Evolutionary conservation across 64 coral and sea anemone species (phyloP).

Genomic region (Orbicella faveolata): DNA sequence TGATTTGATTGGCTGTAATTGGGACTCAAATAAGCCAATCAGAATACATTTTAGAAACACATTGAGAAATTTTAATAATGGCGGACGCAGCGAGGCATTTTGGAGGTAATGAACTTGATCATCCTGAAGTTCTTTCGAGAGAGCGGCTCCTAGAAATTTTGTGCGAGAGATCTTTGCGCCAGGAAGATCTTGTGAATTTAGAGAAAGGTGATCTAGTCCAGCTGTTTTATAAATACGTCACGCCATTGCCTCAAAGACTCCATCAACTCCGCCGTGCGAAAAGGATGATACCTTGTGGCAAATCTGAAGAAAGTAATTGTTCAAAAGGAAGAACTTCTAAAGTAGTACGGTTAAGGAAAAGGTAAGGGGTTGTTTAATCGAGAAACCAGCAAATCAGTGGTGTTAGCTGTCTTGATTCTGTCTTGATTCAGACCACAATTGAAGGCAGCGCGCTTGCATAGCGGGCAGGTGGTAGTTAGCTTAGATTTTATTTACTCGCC

Average conservation of each 20-base stretch:
- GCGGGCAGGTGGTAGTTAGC: no score
- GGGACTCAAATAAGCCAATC: constrained; percentile 41
- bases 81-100: constrained; percentile 42
- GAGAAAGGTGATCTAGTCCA: constrained; percentile 73
- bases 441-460: no score
- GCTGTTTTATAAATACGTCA: constrained; percentile 74
- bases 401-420: no score
- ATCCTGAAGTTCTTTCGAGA: constrained; percentile 78
- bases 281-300: constrained; percentile 30
- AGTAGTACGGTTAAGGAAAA: constrained; percentile 8
- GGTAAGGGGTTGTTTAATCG: background rate
- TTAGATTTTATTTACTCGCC: no score
- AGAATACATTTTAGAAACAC: constrained; percentile 22
- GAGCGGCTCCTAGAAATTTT: constrained; percentile 75
- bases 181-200: constrained; percentile 55
- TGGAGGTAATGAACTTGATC: constrained; percentile 42
- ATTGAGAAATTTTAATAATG: constrained; percentile 6
- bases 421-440: background rate
- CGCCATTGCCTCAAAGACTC: constrained; percentile 69
- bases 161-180: constrained; percentile 55
- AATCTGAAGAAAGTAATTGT: background rate
- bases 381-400: background rate
- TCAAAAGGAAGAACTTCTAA: background rate
- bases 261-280: constrained; percentile 79
- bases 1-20: constrained; percentile 51